phyloP scores from a whole-genome alignment of 2,888 invertebrate genomes.

The Smittia sp. region DNA sequence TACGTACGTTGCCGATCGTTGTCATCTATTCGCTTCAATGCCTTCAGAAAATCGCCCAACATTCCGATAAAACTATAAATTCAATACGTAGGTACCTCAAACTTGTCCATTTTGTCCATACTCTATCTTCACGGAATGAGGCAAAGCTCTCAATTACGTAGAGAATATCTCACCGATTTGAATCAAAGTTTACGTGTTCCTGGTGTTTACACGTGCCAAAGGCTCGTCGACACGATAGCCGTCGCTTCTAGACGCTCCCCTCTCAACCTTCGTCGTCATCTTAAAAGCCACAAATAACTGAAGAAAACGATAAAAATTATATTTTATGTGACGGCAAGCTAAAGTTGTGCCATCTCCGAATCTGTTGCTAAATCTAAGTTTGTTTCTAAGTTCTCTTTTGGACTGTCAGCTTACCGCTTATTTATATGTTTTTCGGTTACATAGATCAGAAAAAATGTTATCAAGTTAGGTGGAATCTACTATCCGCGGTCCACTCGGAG shows the following conservation, averaged over 20 bases:
- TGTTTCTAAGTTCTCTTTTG: conserved; percentile 15
- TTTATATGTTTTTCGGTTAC: conserved; percentile 41
- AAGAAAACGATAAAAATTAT: conserved; percentile 31
- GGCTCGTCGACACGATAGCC: no score
- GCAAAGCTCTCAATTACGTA: no score
- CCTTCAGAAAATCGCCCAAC: no score
- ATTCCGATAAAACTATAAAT: conserved; percentile 9
- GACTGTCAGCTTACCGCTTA: conserved; percentile 38
- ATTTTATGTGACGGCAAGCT: conserved; percentile 36
- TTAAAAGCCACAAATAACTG: neutral
- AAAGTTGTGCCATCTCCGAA: conserved; percentile 1
- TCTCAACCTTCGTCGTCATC: neutral
- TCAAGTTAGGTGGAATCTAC: conserved; percentile 26
- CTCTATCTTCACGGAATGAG: no score
- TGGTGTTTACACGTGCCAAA: no score
- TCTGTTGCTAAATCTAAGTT: conserved; percentile 33
- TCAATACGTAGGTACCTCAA: no score
- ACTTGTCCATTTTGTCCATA: no score
- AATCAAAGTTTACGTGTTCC: no score
- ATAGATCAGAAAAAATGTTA: conserved; percentile 33
- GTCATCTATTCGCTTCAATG: no score
- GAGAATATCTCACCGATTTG: no score
- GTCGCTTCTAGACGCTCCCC: no score
- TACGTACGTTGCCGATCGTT: no score
- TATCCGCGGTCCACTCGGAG: neutral